These are phyloP conservation scores for Phodopus roborovskii DNA, from an alignment of 2,113 vertebrate species.

Conservation along the genomic window DNA sequence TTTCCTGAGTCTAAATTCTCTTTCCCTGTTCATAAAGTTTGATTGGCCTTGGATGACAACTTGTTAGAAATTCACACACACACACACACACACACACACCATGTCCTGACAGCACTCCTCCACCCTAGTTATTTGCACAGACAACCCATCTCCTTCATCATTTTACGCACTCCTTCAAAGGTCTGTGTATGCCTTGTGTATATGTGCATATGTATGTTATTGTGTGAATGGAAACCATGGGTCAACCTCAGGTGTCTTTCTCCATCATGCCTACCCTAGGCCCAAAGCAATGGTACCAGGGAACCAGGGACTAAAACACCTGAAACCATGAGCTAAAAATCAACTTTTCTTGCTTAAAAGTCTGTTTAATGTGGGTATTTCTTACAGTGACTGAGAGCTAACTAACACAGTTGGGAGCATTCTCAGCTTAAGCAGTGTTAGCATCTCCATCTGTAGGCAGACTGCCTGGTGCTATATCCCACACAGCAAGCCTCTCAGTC, in stretches of 20 bases:
- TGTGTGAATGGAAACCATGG: not conserved
- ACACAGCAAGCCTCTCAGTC: not conserved
- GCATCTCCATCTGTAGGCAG: not conserved
- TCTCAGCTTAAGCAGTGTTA: not conserved
- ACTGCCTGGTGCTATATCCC: not conserved
- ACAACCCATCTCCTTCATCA: not conserved
- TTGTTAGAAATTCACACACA: not conserved
- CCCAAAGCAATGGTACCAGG: not conserved
- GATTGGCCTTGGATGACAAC: not conserved
- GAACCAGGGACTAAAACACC: not conserved
- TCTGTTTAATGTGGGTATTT: not conserved
- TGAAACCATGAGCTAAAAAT: not conserved
- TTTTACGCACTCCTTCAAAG: not conserved
- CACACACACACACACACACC: not conserved
- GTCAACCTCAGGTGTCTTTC: not conserved
- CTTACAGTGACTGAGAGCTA: not conserved
- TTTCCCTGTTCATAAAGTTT: not conserved
- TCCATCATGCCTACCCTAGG: not conserved
- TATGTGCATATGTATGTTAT: not conserved
- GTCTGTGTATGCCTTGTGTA: not conserved
- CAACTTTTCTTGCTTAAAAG: no score
- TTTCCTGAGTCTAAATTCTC: not conserved
- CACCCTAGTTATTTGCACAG: no score
- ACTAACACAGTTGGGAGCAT: no score
- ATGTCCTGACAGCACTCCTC: not conserved